Evolutionary conservation across 2,113 vertebrate species (phyloP), one percentile per base, ranked within the genome.

Genomic region (Myotis lucifugus): DNA sequence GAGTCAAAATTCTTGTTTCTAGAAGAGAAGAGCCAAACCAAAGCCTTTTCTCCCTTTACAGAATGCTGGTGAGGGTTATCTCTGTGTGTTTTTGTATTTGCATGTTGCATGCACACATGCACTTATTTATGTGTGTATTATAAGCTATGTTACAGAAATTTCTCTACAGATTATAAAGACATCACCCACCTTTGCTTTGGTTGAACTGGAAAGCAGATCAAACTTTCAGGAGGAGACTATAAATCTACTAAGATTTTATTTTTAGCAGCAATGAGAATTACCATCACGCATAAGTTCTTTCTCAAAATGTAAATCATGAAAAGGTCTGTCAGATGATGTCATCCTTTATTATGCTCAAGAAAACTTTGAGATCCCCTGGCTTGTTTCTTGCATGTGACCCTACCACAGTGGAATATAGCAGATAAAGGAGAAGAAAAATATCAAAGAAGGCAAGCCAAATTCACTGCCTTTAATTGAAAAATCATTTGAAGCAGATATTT

Each of bases 261-360:
- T 72, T 93, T 27, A 72, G 61, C 61, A 85, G 37, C 13, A 13
- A 40, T 85, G 52, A 91, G 13, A 94, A 88, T 84, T 79, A 74
- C 4, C 32, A 85, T 83, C 40, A 77, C 59, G 32, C 3, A n/a
- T 46, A 85, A 21, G 18, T 34, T 93, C 17, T 73, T 94, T 85
- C 27, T 91, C 61, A 93, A 67, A 23, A 52, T 34, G 7, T 52
- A 91, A 95, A 52, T 85, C 40, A 93, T 90, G 94, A 77, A 66
- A 77, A 91, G 37, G 52, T 32, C 87, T 66, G 21, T 56, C 48
- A 77, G 50, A 89, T 18, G 3, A 90, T 61, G 17, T 46, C n/a
- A 73, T 52, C 54, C 11, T 15, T 85, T 84, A 73, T n/a, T 61
- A 92, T 70, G 14, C 42, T 92, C 40, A 81, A 90, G 19, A 96